phyloP scores from a whole-genome alignment of 2,888 invertebrate genomes.

The Homarus gammarus region DNA sequence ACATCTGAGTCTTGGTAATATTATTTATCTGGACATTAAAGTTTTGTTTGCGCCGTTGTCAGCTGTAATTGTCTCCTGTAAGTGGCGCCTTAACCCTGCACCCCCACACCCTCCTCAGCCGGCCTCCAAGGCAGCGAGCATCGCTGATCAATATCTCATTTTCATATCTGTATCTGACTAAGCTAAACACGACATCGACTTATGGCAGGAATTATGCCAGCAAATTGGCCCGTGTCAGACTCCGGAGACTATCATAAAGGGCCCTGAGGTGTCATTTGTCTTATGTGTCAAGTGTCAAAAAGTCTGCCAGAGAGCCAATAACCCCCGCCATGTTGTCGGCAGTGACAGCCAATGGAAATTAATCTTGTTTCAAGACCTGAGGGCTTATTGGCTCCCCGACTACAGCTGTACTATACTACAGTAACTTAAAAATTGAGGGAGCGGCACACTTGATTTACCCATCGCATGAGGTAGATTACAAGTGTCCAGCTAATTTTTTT shows the following conservation, averaged over 20 bases:
- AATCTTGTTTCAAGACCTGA: background rate
- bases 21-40: too few species aligned
- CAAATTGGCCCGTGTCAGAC: background rate
- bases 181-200: slow-evolving; percentile 26
- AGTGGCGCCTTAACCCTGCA: too few species aligned
- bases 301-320: background rate
- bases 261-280: background rate
- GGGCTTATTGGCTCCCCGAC: background rate
- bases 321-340: background rate
- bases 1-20: too few species aligned
- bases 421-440: too few species aligned
- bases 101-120: too few species aligned
- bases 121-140: too few species aligned
- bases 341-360: background rate
- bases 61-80: too few species aligned
- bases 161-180: slow-evolving; percentile 32
- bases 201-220: slow-evolving; percentile 23
- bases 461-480: too few species aligned
- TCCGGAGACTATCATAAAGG: background rate
- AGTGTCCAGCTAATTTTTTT: too few species aligned
- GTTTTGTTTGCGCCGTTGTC: too few species aligned
- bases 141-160: slow-evolving; percentile 23
- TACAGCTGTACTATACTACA: background rate
- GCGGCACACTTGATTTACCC: too few species aligned
- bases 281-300: background rate